These are phyloP conservation scores for Rhopilema esculentum DNA, from an alignment of 30 jellyfish, hydroid and myxozoan genomes.

Conservation along the genomic window DNA sequence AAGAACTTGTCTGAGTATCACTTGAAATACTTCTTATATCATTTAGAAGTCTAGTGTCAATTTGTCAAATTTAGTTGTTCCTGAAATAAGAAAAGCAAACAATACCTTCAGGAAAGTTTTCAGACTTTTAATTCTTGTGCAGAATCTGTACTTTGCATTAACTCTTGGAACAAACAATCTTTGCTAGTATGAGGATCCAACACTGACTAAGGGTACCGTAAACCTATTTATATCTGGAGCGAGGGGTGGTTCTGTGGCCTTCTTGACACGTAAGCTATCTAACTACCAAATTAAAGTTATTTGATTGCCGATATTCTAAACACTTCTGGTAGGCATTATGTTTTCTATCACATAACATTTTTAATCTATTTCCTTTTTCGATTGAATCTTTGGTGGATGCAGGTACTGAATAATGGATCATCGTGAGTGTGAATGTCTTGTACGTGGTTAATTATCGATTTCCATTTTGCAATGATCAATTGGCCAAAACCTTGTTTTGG, in stretches of 20 bases:
- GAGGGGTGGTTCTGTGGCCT: neutral
- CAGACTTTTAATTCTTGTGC: neutral
- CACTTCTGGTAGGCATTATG: neutral
- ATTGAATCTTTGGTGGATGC: neutral
- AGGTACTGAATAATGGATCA: neutral
- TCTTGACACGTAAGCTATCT: neutral
- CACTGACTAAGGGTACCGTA: neutral
- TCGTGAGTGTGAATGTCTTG: neutral
- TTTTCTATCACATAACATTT: neutral
- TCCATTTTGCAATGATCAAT: constrained; percentile 1
- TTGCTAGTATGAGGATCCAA: neutral
- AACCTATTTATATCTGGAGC: neutral
- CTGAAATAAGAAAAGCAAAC: constrained; percentile 6
- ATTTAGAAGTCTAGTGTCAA: constrained; percentile 12
- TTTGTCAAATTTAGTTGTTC: constrained; percentile 14
- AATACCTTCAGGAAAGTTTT: neutral
- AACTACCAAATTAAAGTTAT: neutral
- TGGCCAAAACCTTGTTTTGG: constrained; percentile 11
- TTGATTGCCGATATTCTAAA: neutral
- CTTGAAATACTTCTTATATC: constrained; percentile 25
- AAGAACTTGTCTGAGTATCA: constrained; percentile 55
- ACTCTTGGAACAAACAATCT: neutral
- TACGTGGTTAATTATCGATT: neutral
- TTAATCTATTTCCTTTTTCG: neutral
- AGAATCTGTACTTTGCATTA: neutral